Conservation (phyloP, 2,888 invertebrate species). For the Ectemnius lituratus region DNA sequence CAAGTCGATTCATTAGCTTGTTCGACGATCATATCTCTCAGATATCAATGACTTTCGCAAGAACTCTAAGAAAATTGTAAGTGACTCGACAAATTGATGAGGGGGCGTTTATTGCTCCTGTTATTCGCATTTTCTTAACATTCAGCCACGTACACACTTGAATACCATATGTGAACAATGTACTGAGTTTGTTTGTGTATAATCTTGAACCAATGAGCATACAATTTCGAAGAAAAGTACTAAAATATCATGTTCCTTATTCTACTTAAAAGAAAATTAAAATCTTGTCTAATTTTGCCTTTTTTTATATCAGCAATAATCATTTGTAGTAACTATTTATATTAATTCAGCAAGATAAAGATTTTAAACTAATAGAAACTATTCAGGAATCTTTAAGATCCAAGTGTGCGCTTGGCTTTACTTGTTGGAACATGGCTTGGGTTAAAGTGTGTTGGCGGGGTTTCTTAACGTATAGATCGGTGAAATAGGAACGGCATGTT, state of each 20-base stretch:
- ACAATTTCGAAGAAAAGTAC: too few relatives aligned
- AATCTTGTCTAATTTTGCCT: too few relatives aligned
- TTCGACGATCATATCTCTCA: neutral
- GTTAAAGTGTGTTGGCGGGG: conserved; percentile 38
- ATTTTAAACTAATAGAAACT: neutral
- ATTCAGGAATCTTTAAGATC: neutral
- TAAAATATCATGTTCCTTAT: too few relatives aligned
- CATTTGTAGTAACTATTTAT: too few relatives aligned
- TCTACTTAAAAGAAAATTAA: too few relatives aligned
- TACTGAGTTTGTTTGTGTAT: conserved; percentile 13
- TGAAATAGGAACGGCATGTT: conserved; percentile 58
- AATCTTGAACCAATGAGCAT: too few relatives aligned
- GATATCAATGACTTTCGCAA: conserved; percentile 7
- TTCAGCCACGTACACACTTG: too few relatives aligned
- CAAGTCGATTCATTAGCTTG: neutral
- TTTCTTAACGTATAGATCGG: conserved; percentile 48
- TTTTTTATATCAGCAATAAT: too few relatives aligned
- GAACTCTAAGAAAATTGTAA: conserved; percentile 7
- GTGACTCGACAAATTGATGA: neutral
- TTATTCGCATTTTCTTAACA: neutral
- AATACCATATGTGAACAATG: neutral
- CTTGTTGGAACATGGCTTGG: too few relatives aligned
- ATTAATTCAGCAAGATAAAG: too few relatives aligned
- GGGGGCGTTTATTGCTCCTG: neutral
- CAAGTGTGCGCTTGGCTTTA: too few relatives aligned